Conservation (phyloP, 2,888 invertebrate genomes). For the Rhingia campestris region DNA sequence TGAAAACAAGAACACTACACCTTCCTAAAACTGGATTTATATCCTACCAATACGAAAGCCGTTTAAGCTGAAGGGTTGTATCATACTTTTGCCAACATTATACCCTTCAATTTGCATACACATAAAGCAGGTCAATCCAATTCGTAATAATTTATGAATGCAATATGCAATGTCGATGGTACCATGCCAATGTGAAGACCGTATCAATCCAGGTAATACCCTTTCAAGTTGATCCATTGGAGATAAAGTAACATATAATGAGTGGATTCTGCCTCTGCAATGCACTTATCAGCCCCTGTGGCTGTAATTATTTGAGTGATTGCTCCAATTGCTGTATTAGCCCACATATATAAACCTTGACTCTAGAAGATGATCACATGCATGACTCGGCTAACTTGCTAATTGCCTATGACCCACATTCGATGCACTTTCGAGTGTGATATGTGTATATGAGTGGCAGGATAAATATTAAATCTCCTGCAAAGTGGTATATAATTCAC, state of each 20-base stretch:
- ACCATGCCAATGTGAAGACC: conserved; percentile 3
- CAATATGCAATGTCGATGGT: conserved; percentile 13
- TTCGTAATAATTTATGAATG: conserved; percentile 7
- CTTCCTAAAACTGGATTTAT: no score
- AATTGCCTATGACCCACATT: conserved; percentile 68
- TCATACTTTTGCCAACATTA: not conserved
- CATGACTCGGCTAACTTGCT: conserved; percentile 45
- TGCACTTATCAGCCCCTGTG: conserved; percentile 43
- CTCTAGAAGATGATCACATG: conserved; percentile 46
- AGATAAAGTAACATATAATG: conserved; percentile 3
- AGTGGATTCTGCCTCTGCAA: conserved; percentile 8
- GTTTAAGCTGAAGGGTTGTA: no score
- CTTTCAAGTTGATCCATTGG: conserved; percentile 13
- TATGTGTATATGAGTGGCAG: conserved; percentile 13
- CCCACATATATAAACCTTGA: conserved; percentile 47
- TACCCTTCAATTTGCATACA: conserved; percentile 5
- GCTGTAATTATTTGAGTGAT: conserved; percentile 69
- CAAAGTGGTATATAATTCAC: conserved; percentile 13
- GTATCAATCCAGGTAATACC: conserved; percentile 17
- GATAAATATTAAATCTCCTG: conserved; percentile 31
- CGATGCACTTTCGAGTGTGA: conserved; percentile 17
- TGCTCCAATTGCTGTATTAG: conserved; percentile 63
- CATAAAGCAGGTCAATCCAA: conserved; percentile 38
- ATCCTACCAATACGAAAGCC: not conserved
- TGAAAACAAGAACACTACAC: no score